Evolutionary conservation across 23 tunicate species (phyloP), one percentile per base, ranked within the genome.

Genomic region (Ascidia mentula): DNA sequence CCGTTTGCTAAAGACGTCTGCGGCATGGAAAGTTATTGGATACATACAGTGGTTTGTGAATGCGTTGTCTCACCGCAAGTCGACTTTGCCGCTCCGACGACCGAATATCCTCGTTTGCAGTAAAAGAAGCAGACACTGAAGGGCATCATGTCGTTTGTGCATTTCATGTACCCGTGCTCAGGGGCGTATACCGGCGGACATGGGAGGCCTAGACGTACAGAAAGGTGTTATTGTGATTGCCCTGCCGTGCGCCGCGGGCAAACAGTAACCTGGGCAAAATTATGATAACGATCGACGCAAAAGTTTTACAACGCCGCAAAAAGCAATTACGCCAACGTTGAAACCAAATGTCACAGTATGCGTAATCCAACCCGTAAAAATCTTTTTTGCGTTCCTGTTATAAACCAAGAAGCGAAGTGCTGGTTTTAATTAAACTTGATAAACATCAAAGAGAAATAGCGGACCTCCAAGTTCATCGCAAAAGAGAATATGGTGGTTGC

Each of bases 1-100:
- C 30, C 89, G 40, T 70, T 45, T 60, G 72, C 89, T 85, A 35
- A 77, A 85, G 33, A 75, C 32, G 37, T 78, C 89, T 85, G 8
- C 1, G 24, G 60, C 59, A 73, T 73, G 12, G 22, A 73, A 7
- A n/a, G 6, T 38, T 9, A 8, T 76, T 76, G 34, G 26, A 7
- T 76, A 8, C 22, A 39, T 13, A 24, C 61, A 76, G 40, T 17
- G 6, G 39, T 8, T 12, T 8, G 18, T 39, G 8, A 13, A 12
- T 9, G 15, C 53, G 53, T 42, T 42, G 53, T 42, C 90, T 46
- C 18, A 86, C 90, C 74, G 84, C 90, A 86, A 7, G 36, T 72
- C 37, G 84, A 86, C 2, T 38, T 38, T 0, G 60, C 40, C 9
- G 80, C 45, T 1, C 90, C 90, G 46, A 86, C 72, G 79, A 86